Evolutionary conservation across 1,140 invertebrate species (phyloP).

Genomic region (Argopecten irradians): DNA sequence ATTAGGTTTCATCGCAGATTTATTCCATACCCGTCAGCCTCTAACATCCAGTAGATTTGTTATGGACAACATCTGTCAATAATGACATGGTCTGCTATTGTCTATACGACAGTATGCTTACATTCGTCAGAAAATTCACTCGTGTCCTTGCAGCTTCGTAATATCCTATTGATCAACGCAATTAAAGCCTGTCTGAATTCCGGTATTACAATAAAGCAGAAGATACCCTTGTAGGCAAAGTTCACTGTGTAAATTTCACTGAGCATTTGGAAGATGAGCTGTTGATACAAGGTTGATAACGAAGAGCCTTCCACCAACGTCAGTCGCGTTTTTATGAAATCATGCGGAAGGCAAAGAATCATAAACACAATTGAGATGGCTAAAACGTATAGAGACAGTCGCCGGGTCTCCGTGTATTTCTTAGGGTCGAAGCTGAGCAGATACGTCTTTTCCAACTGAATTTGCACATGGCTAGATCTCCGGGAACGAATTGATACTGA

Average conservation of each 20-base stretch:
- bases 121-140: background rate
- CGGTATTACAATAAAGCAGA: background rate
- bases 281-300: background rate
- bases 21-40: too few species aligned
- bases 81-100: background rate
- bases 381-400: conserved; percentile 41
- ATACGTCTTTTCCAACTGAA: conserved; percentile 29
- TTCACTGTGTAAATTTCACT: background rate
- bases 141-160: background rate
- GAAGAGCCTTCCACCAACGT: conserved; percentile 33
- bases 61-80: too few species aligned
- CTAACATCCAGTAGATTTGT: too few species aligned
- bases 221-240: background rate
- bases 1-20: too few species aligned
- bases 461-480: conserved; percentile 28
- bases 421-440: conserved; percentile 38
- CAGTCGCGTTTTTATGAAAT: conserved; percentile 49
- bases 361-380: conserved; percentile 45
- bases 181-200: background rate
- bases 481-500: conserved; percentile 36
- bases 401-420: conserved; percentile 43
- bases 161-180: background rate
- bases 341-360: conserved; percentile 54
- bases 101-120: background rate
- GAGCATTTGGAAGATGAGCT: background rate